Evolutionary conservation across 1,140 invertebrate genomes (phyloP).

Genomic region (Lordiphosa collinella): DNA sequence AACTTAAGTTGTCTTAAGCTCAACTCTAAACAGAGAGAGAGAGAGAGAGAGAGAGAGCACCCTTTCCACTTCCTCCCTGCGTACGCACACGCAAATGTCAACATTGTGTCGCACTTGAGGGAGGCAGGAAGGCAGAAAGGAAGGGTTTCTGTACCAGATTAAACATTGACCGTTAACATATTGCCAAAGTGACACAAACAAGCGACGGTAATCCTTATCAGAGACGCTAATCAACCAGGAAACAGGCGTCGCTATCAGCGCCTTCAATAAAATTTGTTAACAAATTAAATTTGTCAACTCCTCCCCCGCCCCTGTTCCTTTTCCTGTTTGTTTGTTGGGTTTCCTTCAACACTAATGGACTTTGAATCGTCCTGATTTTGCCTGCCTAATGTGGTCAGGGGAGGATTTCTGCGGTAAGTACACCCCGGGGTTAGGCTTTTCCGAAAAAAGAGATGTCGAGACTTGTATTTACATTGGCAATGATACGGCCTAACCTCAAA

Average conservation of each 20-base stretch:
- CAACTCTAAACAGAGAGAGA: constrained; percentile 40
- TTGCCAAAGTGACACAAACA: constrained; percentile 33
- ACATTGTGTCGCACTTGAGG: constrained; percentile 65
- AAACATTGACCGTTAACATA: constrained; percentile 51
- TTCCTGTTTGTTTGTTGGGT: constrained; percentile 49
- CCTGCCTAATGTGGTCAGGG: constrained; percentile 44
- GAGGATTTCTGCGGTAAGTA: constrained; percentile 37
- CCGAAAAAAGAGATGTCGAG: constrained; percentile 5
- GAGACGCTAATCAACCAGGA: constrained; percentile 13
- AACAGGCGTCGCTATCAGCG: constrained; percentile 28
- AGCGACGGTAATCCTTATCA: constrained; percentile 38
- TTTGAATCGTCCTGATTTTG: constrained; percentile 55
- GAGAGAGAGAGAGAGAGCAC: background rate
- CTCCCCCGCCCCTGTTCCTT: too few relatives aligned
- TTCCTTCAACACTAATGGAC: constrained; percentile 66
- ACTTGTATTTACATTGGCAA: constrained; percentile 67
- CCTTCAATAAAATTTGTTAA: constrained; percentile 60
- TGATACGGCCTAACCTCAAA: constrained; percentile 71
- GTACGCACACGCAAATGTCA: constrained; percentile 53
- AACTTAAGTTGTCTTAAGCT: constrained; percentile 57
- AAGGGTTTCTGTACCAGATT: constrained; percentile 19
- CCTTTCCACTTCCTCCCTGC: constrained; percentile 5
- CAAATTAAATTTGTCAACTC: constrained; percentile 77
- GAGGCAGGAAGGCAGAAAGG: constrained; percentile 11
- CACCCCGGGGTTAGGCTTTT: constrained; percentile 65